A percentile compares a stretch with the other conserved stretches of the same genome.
Conservation (phyloP, 2,113 vertebrate species). For the Lagopus muta region DNA sequence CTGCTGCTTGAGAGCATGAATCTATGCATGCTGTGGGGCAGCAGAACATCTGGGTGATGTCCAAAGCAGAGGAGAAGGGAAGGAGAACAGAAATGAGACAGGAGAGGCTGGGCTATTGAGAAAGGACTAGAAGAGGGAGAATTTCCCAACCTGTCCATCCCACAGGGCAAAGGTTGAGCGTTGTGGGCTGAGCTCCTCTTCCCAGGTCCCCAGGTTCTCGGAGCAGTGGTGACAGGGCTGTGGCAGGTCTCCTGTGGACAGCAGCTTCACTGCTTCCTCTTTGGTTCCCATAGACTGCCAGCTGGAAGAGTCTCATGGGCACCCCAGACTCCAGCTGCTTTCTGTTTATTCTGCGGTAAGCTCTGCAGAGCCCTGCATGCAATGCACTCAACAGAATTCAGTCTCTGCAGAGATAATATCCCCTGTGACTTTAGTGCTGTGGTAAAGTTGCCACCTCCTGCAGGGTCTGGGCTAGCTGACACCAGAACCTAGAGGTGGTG, state of each 20-base stretch:
- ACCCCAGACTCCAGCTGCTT: neutral
- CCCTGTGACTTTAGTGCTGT: fast-evolving
- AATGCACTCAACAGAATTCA: fast-evolving
- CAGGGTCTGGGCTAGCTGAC: neutral
- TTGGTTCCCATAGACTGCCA: neutral
- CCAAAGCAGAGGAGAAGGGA: neutral
- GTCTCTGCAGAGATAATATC: neutral
- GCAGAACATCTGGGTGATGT: neutral
- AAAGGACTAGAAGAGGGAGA: neutral
- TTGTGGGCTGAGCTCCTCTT: neutral
- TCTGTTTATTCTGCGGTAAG: neutral
- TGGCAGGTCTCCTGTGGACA: neutral
- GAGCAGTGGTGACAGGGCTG: neutral
- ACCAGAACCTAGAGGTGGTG: neutral
- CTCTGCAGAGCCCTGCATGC: fast-evolving
- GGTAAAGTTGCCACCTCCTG: neutral
- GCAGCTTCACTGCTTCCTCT: neutral
- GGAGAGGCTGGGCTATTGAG: neutral
- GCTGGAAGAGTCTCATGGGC: neutral
- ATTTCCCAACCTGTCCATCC: fast-evolving
- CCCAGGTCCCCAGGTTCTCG: neutral
- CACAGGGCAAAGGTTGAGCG: neutral
- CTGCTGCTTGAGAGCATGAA: neutral
- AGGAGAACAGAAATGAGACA: neutral
- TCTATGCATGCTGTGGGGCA: neutral